Conservation (phyloP, 2,113 vertebrate genomes). For the Chaetorhynchus papuensis region DNA sequence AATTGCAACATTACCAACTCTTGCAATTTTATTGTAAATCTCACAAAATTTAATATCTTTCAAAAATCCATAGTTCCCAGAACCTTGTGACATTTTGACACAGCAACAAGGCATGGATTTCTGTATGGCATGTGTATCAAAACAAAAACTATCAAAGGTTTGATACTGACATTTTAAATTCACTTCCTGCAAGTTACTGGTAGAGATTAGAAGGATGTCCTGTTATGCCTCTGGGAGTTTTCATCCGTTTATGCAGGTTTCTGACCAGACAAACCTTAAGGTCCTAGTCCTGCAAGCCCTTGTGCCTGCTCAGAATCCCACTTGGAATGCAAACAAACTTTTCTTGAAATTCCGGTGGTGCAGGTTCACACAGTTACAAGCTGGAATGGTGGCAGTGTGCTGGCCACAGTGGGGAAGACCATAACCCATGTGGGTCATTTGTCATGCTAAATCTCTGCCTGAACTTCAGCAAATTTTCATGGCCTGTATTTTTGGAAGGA, state of each 20-base stretch:
- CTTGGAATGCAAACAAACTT: background rate
- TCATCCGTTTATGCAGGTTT: background rate
- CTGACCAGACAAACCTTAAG: background rate
- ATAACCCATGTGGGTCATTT: fast-evolving
- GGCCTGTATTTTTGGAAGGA: background rate
- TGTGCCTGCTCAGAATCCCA: background rate
- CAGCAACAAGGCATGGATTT: background rate
- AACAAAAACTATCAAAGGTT: background rate
- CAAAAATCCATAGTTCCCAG: background rate
- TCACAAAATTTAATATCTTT: background rate
- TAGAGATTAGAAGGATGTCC: background rate
- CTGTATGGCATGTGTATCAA: background rate
- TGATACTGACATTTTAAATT: background rate
- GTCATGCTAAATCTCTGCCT: background rate
- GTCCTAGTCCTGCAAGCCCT: background rate
- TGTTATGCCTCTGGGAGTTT: background rate
- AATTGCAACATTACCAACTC: background rate
- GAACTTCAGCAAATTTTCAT: background rate
- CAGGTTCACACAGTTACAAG: background rate
- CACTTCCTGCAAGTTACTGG: background rate
- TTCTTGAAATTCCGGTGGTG: background rate
- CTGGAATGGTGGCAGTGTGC: background rate
- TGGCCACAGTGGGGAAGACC: background rate
- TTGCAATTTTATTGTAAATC: background rate
- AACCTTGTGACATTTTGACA: background rate